These are phyloP conservation scores for Podarcis muralis DNA, from an alignment of 2,113 vertebrate species.

Conservation along the genomic window DNA sequence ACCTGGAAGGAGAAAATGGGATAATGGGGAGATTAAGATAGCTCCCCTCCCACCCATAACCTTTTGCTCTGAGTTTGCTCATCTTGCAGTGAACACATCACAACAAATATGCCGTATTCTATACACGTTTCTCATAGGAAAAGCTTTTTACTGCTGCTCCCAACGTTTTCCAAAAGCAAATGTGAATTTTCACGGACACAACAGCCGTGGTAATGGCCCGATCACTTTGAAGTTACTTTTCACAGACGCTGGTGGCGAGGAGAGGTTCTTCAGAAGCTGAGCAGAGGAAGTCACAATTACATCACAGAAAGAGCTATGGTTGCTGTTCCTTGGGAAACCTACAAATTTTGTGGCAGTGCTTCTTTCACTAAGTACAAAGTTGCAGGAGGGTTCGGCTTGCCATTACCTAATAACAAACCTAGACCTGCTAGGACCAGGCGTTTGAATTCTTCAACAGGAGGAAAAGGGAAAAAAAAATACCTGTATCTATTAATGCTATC, in stretches of 20 bases:
- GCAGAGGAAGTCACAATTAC: neutral
- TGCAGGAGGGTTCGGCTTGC: neutral
- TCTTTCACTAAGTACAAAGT: neutral
- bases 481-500: neutral
- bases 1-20: slow-evolving; percentile 75
- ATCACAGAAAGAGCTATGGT: neutral
- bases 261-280: too few relatives aligned
- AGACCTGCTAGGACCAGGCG: neutral
- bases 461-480: too few relatives aligned
- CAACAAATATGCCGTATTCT: neutral
- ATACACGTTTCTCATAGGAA: neutral
- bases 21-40: neutral
- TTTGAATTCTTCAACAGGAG: neutral
- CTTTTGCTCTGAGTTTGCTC: neutral
- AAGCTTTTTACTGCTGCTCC: neutral
- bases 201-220: neutral
- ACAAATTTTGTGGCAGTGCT: neutral
- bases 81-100: neutral
- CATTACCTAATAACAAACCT: neutral
- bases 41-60: neutral
- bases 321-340: neutral
- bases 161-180: neutral
- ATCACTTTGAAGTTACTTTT: neutral
- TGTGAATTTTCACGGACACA: neutral
- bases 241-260: neutral